These are phyloP conservation scores for Margaritifera margaritifera DNA, from an alignment of 2,888 invertebrate genomes.

Conservation along the genomic window DNA sequence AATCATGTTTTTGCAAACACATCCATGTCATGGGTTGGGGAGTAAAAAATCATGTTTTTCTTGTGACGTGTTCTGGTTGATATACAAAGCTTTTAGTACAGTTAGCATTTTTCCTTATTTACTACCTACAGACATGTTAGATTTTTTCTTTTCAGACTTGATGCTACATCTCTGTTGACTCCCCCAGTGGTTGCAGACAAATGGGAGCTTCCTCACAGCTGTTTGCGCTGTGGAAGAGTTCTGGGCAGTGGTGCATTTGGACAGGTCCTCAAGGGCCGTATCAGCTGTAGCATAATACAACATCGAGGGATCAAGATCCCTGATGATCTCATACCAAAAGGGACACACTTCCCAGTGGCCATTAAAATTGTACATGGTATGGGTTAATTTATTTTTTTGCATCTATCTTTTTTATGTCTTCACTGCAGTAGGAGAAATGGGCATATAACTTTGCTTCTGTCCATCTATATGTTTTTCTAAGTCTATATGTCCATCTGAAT, in stretches of 20 bases:
- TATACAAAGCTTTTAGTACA: too few species aligned
- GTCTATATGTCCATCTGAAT: too few species aligned
- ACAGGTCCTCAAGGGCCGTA: slow-evolving; percentile 58
- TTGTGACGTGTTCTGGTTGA: too few species aligned
- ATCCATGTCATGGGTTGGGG: too few species aligned
- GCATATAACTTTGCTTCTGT: too few species aligned
- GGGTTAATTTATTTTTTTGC: background rate
- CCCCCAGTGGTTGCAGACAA: slow-evolving; percentile 49
- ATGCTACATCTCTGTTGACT: slow-evolving; percentile 9
- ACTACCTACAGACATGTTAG: too few species aligned
- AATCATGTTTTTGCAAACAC: too few species aligned
- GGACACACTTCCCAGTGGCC: slow-evolving; percentile 52
- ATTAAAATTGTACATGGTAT: slow-evolving; percentile 64
- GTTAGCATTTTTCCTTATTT: too few species aligned
- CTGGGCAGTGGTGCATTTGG: slow-evolving; percentile 67
- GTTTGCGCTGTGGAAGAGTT: slow-evolving; percentile 52
- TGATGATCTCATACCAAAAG: slow-evolving; percentile 7
- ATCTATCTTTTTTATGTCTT: too few species aligned
- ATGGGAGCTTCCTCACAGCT: slow-evolving; percentile 61
- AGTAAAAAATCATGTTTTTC: too few species aligned
- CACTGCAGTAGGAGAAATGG: too few species aligned
- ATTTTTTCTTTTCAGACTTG: slow-evolving; percentile 1
- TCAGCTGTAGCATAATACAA: slow-evolving; percentile 47
- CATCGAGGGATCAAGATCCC: slow-evolving; percentile 40
- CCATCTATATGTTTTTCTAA: too few species aligned